Evolutionary conservation across 92 coral and sea anemone species (phyloP).

Genomic region (Porites rus): DNA sequence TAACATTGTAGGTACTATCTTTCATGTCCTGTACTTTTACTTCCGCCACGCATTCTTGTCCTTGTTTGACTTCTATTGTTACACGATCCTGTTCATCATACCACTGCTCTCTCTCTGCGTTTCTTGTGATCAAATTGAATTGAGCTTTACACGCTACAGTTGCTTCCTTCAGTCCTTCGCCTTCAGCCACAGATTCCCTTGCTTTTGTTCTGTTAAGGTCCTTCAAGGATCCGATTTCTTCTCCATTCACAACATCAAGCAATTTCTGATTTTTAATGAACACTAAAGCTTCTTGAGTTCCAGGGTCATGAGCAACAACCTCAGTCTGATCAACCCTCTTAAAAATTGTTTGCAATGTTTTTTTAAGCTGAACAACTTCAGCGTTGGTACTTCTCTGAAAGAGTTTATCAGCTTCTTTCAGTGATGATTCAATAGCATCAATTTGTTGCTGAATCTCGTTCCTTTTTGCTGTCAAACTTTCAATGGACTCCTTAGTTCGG

Average conservation of each 20-base stretch:
- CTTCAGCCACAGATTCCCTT: conserved; percentile 1
- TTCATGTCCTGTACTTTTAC: background rate
- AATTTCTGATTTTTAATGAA: background rate
- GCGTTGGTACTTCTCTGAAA: background rate
- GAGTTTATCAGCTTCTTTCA: background rate
- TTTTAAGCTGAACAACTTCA: background rate
- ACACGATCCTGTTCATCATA: background rate
- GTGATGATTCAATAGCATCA: background rate
- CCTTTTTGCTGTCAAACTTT: background rate
- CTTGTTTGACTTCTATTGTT: background rate
- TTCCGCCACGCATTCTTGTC: background rate
- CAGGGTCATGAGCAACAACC: background rate
- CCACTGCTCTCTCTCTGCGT: background rate
- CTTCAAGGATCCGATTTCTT: background rate
- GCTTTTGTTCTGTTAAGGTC: background rate
- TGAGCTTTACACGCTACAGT: background rate
- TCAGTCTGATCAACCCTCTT: background rate
- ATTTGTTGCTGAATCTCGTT: background rate
- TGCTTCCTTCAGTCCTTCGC: background rate
- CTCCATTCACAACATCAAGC: background rate
- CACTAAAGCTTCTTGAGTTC: background rate
- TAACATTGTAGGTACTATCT: background rate
- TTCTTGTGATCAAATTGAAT: conserved; percentile 6
- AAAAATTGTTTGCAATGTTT: background rate
- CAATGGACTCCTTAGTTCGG: background rate